phyloP scores from a whole-genome alignment of 2,113 vertebrate genomes.

The Podilymbus podiceps region DNA sequence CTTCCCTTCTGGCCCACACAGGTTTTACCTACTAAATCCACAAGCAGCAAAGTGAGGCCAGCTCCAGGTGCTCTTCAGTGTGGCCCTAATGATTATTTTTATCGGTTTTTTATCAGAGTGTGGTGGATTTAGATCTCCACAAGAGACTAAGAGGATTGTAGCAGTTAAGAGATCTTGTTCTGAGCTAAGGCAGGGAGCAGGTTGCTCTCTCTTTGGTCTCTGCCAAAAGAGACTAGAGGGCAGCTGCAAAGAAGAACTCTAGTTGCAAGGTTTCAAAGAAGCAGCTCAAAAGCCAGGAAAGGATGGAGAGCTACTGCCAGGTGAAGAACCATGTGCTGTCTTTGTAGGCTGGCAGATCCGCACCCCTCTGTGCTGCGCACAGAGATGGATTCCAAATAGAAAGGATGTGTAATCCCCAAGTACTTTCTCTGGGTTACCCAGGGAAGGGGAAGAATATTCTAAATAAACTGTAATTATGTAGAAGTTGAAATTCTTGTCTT shows the following conservation, averaged over 20 bases:
- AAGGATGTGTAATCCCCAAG: background rate
- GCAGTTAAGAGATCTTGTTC: background rate
- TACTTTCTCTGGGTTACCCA: background rate
- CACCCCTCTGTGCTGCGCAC: background rate
- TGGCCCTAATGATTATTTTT: background rate
- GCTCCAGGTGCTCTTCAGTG: background rate
- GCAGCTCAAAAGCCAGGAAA: background rate
- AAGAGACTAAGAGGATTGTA: background rate
- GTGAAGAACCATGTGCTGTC: background rate
- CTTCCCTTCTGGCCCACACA: background rate
- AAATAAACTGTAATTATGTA: background rate
- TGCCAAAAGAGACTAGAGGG: background rate
- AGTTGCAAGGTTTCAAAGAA: background rate
- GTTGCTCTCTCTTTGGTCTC: background rate
- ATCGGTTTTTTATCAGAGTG: background rate
- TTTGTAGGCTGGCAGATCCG: background rate
- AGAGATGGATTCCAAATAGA: background rate
- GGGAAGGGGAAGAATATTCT: background rate
- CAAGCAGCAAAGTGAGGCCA: background rate
- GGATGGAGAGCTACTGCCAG: background rate
- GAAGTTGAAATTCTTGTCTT: background rate
- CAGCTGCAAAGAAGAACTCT: background rate
- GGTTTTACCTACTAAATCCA: background rate
- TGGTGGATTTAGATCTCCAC: background rate
- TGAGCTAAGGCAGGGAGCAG: background rate